Evolutionary conservation across 2,113 vertebrate species (phyloP).

Genomic region (Bubo scandiacus): DNA sequence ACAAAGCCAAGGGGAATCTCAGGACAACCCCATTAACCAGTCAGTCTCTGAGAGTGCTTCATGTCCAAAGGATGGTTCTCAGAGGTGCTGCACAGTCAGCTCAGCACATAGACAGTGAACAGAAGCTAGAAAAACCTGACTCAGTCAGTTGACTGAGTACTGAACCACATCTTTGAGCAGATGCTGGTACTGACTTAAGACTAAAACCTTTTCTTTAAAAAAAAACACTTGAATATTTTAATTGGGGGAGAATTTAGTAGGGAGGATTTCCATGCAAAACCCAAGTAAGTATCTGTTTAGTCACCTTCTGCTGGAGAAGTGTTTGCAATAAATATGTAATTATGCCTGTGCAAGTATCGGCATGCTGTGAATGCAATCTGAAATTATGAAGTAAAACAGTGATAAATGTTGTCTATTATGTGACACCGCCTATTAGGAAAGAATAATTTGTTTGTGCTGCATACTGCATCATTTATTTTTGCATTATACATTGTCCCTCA

Average conservation of each 20-base stretch:
- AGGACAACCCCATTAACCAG: neutral
- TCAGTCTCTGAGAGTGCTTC: neutral
- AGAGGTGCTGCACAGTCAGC: neutral
- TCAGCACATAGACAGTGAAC: neutral
- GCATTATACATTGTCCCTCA: neutral
- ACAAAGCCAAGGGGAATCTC: neutral
- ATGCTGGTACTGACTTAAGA: neutral
- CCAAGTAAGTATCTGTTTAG: neutral
- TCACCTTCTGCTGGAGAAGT: neutral
- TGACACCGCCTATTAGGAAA: neutral
- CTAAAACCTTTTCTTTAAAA: neutral
- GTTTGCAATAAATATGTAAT: neutral
- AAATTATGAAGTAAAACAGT: conserved; percentile 22
- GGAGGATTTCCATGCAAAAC: neutral
- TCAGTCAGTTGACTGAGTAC: neutral
- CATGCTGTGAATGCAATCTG: neutral
- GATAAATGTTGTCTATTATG: neutral
- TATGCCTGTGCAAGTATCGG: neutral
- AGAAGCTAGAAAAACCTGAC: neutral
- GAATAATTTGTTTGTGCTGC: neutral
- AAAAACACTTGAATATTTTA: neutral
- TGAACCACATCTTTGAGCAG: neutral
- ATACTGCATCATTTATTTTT: neutral
- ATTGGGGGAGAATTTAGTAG: neutral
- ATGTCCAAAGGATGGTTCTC: neutral